Evolutionary conservation across 2,797 vertebrate species (phyloP).

Genomic region (Urosaurus nigricauda): DNA sequence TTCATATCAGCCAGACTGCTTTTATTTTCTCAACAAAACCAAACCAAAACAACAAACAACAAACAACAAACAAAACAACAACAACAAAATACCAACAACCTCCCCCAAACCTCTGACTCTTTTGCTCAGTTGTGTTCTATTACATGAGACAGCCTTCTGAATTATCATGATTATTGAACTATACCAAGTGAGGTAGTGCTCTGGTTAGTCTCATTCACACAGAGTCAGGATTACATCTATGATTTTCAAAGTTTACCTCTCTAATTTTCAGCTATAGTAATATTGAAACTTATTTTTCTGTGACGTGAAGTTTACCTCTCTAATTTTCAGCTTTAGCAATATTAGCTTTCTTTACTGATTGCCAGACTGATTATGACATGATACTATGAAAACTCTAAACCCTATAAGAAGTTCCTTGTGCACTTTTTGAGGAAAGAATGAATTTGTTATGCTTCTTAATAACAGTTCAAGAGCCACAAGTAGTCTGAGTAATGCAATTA

Average conservation of each 20-base stretch:
- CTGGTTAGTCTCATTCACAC: conserved; percentile 4
- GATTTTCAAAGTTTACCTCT: not conserved
- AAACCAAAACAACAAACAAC: too few species aligned
- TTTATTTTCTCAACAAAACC: not conserved
- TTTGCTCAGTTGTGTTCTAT: conserved; percentile 30
- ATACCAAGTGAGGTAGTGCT: conserved; percentile 39
- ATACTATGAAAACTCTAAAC: not conserved
- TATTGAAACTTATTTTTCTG: conserved; percentile 23
- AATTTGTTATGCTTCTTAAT: conserved; percentile 2
- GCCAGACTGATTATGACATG: conserved; percentile 19
- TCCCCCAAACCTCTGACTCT: too few species aligned
- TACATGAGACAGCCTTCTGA: conserved; percentile 59
- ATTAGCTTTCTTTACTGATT: not conserved
- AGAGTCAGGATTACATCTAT: conserved; percentile 23
- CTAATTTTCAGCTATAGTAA: conserved; percentile 28
- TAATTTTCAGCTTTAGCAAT: conserved; percentile 22
- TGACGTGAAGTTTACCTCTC: conserved; percentile 28
- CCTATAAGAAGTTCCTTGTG: not conserved
- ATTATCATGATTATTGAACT: conserved; percentile 37
- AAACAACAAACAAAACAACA: too few species aligned
- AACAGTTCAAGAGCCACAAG: not conserved
- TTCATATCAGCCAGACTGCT: conserved; percentile 37
- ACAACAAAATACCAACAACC: too few species aligned
- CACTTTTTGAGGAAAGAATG: not conserved
- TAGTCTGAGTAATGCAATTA: conserved; percentile 45